Evolutionary conservation across 2,113 vertebrate species (phyloP), one percentile per base, ranked within the genome.

Genomic region (Paracanthobrama guichenoti): DNA sequence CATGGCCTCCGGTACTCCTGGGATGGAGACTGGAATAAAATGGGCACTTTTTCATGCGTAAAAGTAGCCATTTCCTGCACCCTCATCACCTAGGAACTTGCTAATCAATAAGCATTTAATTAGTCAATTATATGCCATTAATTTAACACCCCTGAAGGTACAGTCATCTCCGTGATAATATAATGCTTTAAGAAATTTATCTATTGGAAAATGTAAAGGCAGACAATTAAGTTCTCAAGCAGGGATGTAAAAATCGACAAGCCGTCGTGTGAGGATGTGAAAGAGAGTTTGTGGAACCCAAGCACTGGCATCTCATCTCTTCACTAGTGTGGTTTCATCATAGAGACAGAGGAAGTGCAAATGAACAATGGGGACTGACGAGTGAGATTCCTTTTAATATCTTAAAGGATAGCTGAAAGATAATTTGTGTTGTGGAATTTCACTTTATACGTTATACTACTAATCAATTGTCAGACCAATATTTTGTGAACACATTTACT

Each of bases 81-180:
- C 91, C 87, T 89, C 86, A 91, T 92, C 91, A 88, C 86, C 60
- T 85, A 81, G 50, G 89, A 92, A 92, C 90, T 89, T 88, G 83
- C 90, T 92, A 90, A 93, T 94, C 94, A 93, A 94, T 93, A 94
- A 89, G 90, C 86, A 90, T 94, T 94, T 93, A 93, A 94, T 95
- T 92, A 91, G 93, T 91, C 92, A 92, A 92, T 94, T 93, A 93
- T 91, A 91, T 90, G 89, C 88, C 89, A 87, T 90, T 92, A 91
- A 92, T 93, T 93, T 93, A 92, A 92, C 91, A 89, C 91, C 93
- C 66, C 91, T 91, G 90, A 86, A 92, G 91, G 92, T 93, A 90
- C 85, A 89, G 86, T 89, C 85, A 86, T 92, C 88, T 82, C 89
- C 87, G 80, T 91, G 89, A 92, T 93, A 93, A 92, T 89, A 91